These are phyloP conservation scores for Alouatta palliata DNA, from an alignment of 2,113 vertebrate genomes.

Conservation along the genomic window DNA sequence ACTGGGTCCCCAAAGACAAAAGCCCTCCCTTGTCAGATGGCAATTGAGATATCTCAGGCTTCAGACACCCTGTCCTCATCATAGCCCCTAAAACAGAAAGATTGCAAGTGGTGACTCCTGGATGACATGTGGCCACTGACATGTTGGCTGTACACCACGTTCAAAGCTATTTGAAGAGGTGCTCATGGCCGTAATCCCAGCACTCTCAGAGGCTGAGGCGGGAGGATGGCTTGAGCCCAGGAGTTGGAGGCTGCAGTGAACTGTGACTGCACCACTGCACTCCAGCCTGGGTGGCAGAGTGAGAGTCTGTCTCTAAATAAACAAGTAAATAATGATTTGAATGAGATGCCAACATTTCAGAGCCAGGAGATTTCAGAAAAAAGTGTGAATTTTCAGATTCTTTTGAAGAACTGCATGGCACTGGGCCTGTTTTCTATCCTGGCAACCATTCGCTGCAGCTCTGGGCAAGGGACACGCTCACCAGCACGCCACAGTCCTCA, in stretches of 20 bases:
- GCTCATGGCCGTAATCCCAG: too few relatives aligned
- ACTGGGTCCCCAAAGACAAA: not conserved
- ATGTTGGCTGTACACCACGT: not conserved
- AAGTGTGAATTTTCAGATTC: not conserved
- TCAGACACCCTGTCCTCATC: not conserved
- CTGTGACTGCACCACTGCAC: too few relatives aligned
- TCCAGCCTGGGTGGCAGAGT: too few relatives aligned
- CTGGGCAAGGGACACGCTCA: accelerated
- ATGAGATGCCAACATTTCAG: not conserved
- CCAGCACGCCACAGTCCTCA: not conserved
- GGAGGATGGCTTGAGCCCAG: too few relatives aligned
- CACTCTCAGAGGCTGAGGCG: too few relatives aligned
- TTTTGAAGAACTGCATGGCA: not conserved
- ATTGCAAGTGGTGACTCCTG: not conserved
- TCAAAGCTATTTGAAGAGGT: not conserved
- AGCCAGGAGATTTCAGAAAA: not conserved
- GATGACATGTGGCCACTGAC: not conserved
- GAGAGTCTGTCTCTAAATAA: too few relatives aligned
- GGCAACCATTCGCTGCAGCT: not conserved
- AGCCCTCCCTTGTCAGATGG: not conserved
- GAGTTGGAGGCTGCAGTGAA: too few relatives aligned
- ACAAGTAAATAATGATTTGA: not conserved
- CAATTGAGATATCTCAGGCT: not conserved
- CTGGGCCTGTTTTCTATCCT: not conserved
- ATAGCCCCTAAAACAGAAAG: not conserved